Evolutionary conservation across 1,140 invertebrate genomes (phyloP).

Genomic region (Drosophila neocordata): DNA sequence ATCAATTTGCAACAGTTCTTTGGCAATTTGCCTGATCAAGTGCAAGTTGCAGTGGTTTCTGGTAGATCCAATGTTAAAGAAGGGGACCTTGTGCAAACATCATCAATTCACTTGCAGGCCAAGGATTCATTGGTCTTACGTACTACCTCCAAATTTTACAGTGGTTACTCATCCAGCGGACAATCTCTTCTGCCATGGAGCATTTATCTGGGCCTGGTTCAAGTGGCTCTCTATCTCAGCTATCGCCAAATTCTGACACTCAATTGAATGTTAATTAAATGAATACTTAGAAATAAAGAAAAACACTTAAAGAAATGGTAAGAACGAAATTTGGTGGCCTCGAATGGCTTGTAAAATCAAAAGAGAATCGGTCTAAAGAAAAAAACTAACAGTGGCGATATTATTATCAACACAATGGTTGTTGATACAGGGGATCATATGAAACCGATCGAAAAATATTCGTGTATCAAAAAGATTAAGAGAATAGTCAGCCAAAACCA

Average conservation of each 20-base stretch:
- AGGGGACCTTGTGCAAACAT: conserved; percentile 45
- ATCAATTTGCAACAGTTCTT: conserved; percentile 58
- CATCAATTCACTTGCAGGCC: conserved; percentile 49
- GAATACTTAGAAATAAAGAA: conserved; percentile 33
- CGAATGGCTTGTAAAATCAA: no score
- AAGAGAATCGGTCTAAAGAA: no score
- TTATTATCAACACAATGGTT: no score
- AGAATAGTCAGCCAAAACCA: no score
- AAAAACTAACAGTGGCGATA: no score
- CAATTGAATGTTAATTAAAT: conserved; percentile 27
- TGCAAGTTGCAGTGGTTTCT: conserved; percentile 58
- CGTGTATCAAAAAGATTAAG: no score
- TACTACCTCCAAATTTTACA: conserved; percentile 51
- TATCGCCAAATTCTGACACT: conserved; percentile 28
- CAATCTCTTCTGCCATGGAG: conserved; percentile 37
- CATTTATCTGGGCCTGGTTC: conserved; percentile 52
- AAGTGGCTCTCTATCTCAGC: conserved; percentile 64
- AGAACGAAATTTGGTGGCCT: no score
- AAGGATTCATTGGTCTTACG: conserved; percentile 70
- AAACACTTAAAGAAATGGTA: conserved; percentile 46
- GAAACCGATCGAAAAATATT: no score
- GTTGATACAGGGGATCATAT: no score
- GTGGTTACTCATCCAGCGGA: conserved; percentile 61
- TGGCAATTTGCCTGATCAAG: conserved; percentile 38
- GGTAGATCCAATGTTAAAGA: conserved; percentile 49